Evolutionary conservation across 2,888 invertebrate genomes (phyloP).

Genomic region (Scaeva pyrastri): DNA sequence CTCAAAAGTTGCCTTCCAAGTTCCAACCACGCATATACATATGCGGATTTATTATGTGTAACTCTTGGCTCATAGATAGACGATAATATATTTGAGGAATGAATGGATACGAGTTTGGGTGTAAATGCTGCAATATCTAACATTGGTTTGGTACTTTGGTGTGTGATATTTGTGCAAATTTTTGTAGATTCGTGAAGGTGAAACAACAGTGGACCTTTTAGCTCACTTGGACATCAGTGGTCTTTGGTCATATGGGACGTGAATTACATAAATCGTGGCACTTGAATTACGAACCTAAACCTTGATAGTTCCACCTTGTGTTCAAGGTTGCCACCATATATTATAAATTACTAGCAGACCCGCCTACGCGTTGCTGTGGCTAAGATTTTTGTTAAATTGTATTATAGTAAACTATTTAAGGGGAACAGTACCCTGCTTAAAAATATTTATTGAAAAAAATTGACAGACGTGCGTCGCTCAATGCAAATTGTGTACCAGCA

Average conservation of each 20-base stretch:
- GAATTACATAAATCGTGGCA: slow-evolving; percentile 58
- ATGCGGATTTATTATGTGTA: slow-evolving; percentile 44
- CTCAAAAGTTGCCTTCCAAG: slow-evolving; percentile 19
- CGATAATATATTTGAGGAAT: neutral
- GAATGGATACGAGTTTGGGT: neutral
- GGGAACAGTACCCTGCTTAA: too few relatives aligned
- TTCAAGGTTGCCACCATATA: neutral
- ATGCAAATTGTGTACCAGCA: too few relatives aligned
- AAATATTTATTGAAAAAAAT: too few relatives aligned
- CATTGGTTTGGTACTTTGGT: too few relatives aligned
- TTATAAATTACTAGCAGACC: neutral
- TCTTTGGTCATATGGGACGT: slow-evolving; percentile 52
- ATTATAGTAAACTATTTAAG: too few relatives aligned
- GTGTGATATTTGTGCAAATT: slow-evolving; percentile 55
- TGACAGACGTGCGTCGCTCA: too few relatives aligned
- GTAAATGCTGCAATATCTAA: slow-evolving; percentile 63
- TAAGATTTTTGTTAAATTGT: too few relatives aligned
- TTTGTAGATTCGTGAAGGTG: slow-evolving; percentile 72
- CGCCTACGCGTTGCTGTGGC: too few relatives aligned
- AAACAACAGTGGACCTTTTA: slow-evolving; percentile 58
- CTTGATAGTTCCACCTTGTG: neutral
- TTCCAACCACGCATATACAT: slow-evolving; percentile 21
- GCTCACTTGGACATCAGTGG: slow-evolving; percentile 54
- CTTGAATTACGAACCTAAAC: neutral
- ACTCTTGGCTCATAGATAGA: neutral